Conservation (phyloP, 2,797 vertebrate genomes). For the Diglossa cyanea region DNA sequence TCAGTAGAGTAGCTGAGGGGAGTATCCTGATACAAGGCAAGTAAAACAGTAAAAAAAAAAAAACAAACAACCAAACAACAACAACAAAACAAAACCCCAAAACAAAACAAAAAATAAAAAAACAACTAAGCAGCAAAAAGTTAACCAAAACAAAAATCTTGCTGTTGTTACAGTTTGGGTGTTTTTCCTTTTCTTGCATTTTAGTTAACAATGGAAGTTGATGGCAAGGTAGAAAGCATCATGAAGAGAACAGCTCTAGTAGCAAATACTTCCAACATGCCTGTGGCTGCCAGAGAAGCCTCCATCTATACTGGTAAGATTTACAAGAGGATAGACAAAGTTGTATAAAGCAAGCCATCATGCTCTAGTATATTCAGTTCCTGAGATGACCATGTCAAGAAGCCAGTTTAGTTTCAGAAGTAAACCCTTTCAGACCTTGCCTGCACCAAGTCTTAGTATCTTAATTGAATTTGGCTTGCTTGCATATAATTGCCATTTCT, state of each 20-base stretch:
- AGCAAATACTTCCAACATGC: slow-evolving; percentile 99
- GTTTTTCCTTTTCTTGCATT: background rate
- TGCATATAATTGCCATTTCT: background rate
- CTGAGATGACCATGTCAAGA: background rate
- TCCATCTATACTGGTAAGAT: slow-evolving; percentile 95
- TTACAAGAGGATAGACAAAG: background rate
- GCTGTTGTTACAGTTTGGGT: background rate
- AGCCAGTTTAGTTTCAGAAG: background rate
- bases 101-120: background rate
- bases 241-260: slow-evolving; percentile 99
- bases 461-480: background rate
- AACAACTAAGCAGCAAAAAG: background rate
- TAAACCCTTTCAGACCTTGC: background rate
- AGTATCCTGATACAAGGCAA: background rate
- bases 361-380: background rate
- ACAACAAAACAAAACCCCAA: too few species aligned
- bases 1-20: background rate
- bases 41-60: background rate
- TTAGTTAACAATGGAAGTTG: slow-evolving; percentile 98
- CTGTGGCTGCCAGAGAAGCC: slow-evolving; percentile 96
- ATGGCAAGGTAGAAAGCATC: slow-evolving; percentile 94
- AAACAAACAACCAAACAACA: background rate
- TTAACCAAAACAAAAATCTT: background rate
- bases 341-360: background rate
- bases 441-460: background rate